These are phyloP conservation scores for Leptobrachium ailaonicum DNA, from an alignment of 2,113 vertebrate species.

Conservation along the genomic window DNA sequence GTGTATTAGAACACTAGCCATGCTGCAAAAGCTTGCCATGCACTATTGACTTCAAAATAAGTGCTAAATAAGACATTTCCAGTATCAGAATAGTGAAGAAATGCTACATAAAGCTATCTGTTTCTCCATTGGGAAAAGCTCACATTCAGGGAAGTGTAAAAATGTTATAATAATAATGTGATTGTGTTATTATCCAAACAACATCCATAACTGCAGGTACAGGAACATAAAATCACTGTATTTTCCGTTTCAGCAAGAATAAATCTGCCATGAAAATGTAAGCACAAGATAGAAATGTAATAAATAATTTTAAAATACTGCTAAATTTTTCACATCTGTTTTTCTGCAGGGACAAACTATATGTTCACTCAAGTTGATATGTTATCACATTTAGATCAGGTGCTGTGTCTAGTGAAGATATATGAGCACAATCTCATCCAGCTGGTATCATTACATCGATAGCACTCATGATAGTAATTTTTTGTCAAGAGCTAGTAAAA, in stretches of 20 bases:
- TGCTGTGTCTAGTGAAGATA: not conserved
- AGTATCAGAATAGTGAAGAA: conserved; percentile 25
- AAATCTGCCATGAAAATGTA: conserved; percentile 37
- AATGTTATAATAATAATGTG: conserved; percentile 33
- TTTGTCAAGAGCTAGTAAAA: no score
- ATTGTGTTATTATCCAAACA: conserved; percentile 46
- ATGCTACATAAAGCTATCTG: conserved; percentile 30
- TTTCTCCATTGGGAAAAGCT: conserved; percentile 35
- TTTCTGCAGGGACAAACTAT: conserved; percentile 15
- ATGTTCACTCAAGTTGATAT: not conserved
- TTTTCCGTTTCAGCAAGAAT: conserved; percentile 24
- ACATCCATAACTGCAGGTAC: conserved; percentile 27
- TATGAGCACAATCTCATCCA: not conserved
- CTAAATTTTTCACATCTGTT: conserved; percentile 17
- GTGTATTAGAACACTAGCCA: conserved; percentile 13
- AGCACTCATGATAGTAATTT: no score
- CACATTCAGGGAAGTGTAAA: conserved; percentile 29
- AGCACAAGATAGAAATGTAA: conserved; percentile 24
- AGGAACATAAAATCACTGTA: conserved; percentile 21
- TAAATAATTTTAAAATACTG: conserved; percentile 15
- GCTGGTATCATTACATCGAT: not conserved
- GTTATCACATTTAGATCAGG: not conserved
- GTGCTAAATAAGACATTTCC: conserved; percentile 14
- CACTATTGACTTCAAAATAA: conserved; percentile 36
- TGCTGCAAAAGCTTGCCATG: conserved; percentile 16